Conservation (phyloP, 2,797 vertebrate genomes). For the Urosaurus nigricauda region DNA sequence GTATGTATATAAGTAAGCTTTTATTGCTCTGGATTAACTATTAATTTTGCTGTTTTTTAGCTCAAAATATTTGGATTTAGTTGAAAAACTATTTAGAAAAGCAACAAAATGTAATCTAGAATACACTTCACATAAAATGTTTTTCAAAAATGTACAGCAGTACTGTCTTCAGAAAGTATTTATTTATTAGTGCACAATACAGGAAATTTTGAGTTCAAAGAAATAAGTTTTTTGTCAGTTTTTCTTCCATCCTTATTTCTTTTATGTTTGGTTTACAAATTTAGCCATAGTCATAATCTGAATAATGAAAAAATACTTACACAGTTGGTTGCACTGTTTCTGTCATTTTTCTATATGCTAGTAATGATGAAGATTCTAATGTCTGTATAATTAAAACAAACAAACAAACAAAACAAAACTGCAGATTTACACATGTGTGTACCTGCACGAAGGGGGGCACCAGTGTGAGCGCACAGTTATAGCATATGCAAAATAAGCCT, state of each 20-base stretch:
- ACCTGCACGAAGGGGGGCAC: constrained; percentile 34
- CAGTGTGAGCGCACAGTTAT: constrained; percentile 39
- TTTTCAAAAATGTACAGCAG: not conserved
- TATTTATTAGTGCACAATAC: constrained; percentile 34
- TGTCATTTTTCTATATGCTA: constrained; percentile 72
- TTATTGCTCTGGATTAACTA: not conserved
- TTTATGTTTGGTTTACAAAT: constrained; percentile 20
- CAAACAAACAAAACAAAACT: constrained; percentile 61
- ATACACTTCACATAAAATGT: not conserved
- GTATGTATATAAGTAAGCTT: not conserved
- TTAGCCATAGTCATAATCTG: constrained; percentile 40
- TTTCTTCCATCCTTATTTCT: constrained; percentile 22
- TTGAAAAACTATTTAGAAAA: constrained; percentile 26
- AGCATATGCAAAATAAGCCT: constrained; percentile 58
- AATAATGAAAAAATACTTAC: constrained; percentile 69
- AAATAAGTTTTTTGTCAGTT: constrained; percentile 35
- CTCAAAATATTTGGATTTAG: constrained; percentile 16
- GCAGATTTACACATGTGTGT: constrained; percentile 56
- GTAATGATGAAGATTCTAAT: constrained; percentile 65
- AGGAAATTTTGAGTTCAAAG: constrained; percentile 1
- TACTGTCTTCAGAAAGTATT: constrained; percentile 15
- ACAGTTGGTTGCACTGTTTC: constrained; percentile 60
- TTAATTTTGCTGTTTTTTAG: not conserved
- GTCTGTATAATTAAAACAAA: constrained; percentile 68
- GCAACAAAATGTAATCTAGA: constrained; percentile 11